Conservation (phyloP, 2,888 invertebrate genomes). For the Chorisops tibialis region DNA sequence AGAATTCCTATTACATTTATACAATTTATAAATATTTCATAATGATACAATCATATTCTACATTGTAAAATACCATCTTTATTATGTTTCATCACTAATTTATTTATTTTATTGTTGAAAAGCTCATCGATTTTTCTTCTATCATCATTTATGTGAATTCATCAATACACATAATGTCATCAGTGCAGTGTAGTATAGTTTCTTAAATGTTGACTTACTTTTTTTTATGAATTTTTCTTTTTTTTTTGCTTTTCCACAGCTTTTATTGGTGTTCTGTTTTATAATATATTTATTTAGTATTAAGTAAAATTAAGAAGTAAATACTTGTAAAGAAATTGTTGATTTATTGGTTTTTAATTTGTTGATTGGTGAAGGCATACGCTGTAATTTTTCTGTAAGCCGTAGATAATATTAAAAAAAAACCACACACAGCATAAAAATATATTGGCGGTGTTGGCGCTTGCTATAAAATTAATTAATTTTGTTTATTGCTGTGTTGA, state of each 20-base stretch:
- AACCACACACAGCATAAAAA: too few relatives aligned
- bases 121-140: neutral
- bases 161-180: too few relatives aligned
- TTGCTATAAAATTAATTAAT: too few relatives aligned
- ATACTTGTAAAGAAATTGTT: constrained; percentile 5
- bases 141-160: neutral
- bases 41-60: too few relatives aligned
- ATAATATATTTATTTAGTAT: neutral
- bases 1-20: too few relatives aligned
- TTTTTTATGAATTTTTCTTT: neutral
- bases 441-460: too few relatives aligned
- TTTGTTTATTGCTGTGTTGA: too few relatives aligned
- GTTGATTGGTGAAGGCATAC: constrained; percentile 5
- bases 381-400: neutral
- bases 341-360: neutral
- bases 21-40: too few relatives aligned
- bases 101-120: neutral
- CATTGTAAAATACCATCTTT: too few relatives aligned
- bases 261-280: constrained; percentile 10
- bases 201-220: neutral
- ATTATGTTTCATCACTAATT: neutral
- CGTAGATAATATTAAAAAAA: too few relatives aligned
- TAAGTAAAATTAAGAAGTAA: constrained; percentile 7
- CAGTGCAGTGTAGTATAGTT: too few relatives aligned
- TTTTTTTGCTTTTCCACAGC: neutral